phyloP scores from a whole-genome alignment of 2,113 vertebrate genomes.

The Aleadryas rufinucha region DNA sequence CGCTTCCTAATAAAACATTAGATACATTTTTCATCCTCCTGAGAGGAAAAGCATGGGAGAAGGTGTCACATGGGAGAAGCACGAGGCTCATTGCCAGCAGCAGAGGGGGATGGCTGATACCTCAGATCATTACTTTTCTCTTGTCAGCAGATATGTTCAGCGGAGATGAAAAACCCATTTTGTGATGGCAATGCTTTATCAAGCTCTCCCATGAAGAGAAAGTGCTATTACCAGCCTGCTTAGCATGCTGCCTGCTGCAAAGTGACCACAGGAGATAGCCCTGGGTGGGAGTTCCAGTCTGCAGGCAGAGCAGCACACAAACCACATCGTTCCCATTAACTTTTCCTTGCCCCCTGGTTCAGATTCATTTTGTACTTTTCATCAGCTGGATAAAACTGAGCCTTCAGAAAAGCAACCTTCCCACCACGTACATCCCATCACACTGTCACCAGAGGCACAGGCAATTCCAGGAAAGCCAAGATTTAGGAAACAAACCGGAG shows the following conservation, averaged over 20 bases:
- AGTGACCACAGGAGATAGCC: background rate
- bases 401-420: background rate
- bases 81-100: background rate
- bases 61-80: background rate
- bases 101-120: background rate
- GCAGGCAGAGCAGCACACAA: background rate
- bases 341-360: background rate
- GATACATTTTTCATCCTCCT: background rate
- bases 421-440: background rate
- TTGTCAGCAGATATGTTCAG: background rate
- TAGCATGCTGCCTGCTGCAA: background rate
- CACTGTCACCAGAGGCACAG: background rate
- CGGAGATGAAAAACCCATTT: slow-evolving; percentile 3
- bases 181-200: background rate
- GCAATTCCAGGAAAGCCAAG: background rate
- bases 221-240: background rate
- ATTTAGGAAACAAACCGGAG: background rate
- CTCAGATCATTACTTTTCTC: background rate
- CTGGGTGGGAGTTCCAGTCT: background rate
- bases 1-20: background rate
- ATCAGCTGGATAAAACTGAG: background rate
- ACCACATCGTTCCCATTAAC: background rate
- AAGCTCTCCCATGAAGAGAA: background rate
- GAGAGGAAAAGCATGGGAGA: background rate
- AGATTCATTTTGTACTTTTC: background rate